These are phyloP conservation scores for Acrobasis repandana DNA, from an alignment of 2,888 invertebrate species.

Conservation along the genomic window DNA sequence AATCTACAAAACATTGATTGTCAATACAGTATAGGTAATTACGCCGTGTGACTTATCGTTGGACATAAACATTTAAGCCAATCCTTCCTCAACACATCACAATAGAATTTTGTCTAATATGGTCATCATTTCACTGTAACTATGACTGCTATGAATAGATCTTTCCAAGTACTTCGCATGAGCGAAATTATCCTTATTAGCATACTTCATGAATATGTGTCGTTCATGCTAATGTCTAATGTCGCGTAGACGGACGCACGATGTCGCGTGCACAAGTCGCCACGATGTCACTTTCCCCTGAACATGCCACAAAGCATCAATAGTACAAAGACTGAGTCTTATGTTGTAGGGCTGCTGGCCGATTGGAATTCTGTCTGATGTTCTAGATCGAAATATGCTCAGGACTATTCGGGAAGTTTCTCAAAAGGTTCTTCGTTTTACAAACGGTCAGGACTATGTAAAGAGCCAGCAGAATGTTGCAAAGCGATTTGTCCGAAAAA, in stretches of 20 bases:
- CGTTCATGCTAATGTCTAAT: slow-evolving; percentile 56
- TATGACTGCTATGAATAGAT: slow-evolving; percentile 22
- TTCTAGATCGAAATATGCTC: no score
- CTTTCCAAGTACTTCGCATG: slow-evolving; percentile 21
- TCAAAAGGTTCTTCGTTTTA: no score
- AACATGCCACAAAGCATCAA: slow-evolving; percentile 23
- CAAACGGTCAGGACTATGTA: no score
- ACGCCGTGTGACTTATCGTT: not conserved
- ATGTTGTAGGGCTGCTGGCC: no score
- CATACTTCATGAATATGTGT: slow-evolving; percentile 34
- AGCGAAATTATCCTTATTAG: slow-evolving; percentile 29
- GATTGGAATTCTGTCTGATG: no score
- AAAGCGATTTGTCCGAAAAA: no score
- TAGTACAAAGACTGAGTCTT: no score
- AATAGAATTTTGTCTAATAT: not conserved
- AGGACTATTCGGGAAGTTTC: no score
- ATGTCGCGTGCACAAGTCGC: slow-evolving; percentile 61
- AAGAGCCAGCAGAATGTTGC: no score
- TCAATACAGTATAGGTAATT: not conserved
- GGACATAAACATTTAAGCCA: not conserved
- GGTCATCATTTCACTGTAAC: slow-evolving; percentile 20
- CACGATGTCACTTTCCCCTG: slow-evolving; percentile 67
- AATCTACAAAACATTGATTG: no score
- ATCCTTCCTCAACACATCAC: not conserved
- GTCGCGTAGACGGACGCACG: slow-evolving; percentile 51